Conservation (phyloP, 2,113 vertebrate genomes). For the Collichthys lucidus region DNA sequence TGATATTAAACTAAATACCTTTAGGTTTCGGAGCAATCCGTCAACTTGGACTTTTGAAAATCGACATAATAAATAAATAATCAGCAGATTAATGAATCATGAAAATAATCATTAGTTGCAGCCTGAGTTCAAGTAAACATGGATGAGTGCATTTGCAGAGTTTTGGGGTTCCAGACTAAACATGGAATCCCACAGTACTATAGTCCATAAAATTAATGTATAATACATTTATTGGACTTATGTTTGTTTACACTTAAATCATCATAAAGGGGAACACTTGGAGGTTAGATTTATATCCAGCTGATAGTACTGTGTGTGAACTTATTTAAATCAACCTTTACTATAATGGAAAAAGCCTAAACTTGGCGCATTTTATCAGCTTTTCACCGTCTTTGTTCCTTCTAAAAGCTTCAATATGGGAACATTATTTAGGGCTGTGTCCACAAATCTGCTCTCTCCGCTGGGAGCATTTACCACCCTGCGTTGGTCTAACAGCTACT, state of each 20-base stretch:
- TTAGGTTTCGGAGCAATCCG: not conserved
- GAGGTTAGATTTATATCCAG: not conserved
- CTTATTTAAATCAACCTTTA: slow-evolving; percentile 14
- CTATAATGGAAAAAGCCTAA: not conserved
- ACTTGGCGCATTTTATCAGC: not conserved
- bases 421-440: slow-evolving; percentile 62
- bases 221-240: not conserved
- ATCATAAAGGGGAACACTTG: not conserved
- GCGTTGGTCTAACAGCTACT: slow-evolving; percentile 66
- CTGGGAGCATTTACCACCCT: slow-evolving; percentile 77
- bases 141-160: not conserved
- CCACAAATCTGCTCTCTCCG: slow-evolving; percentile 60
- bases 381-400: slow-evolving; percentile 37
- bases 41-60: not conserved
- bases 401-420: slow-evolving; percentile 41
- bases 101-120: not conserved
- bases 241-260: not conserved
- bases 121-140: not conserved
- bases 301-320: not conserved
- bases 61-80: not conserved
- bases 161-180: not conserved
- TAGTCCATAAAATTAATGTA: not conserved
- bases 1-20: not conserved
- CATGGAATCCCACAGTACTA: not conserved
- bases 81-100: not conserved